Base-by-base conservation (phyloP, 1,140 invertebrate genomes). In the Nasonia longicornis region DNA sequence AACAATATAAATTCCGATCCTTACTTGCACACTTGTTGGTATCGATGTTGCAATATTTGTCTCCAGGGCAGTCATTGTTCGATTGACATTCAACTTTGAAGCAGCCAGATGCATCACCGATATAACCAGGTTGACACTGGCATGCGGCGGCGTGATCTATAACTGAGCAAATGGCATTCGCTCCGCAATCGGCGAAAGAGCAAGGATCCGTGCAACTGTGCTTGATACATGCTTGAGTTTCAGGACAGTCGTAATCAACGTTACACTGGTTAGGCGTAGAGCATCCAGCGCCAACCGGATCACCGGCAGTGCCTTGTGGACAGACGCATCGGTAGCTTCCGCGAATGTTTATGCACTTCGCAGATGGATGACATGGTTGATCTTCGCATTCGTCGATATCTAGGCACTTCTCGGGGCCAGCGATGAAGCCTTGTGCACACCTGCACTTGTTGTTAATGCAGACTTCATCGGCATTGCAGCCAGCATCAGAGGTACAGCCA, bases 11-110 rank as follows among this genome's bases (percentile, higher is more conserved):
- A 14, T 42, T 10, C 38, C 48, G 26, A 16, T 83, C 89, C 91
- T 91, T 90, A 95, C 94, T 94, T 85, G 93, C 91, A 88, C 96
- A 97, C 88, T 95, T 96, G 87, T 96, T 96, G 22, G 91, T 93
- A 84, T 94, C 92, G 10, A 86, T 84, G 86, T 96, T 94, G 86
- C 96, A 97, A 79, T 93, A 93, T 89, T 95, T 95, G 83, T 96
- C 95, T 16, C 85, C 88, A 2, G 94, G 89, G 87, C 96, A 97
- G 76, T 97, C 95, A 48, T 92, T 92, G 88, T 95, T 93, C 10
- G 92, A 92, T 1, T 95, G 89, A 88, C 96, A 97, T 91, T 97
- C 96, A 2, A 96, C 96, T 91, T 95, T 95, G 89, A 96, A 96
- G 85, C 95, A 96, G 12, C 95, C 95, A 14, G 95, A 91, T 2